Conservation (phyloP, 2,888 invertebrate genomes). For the Plagodis dolabraria region DNA sequence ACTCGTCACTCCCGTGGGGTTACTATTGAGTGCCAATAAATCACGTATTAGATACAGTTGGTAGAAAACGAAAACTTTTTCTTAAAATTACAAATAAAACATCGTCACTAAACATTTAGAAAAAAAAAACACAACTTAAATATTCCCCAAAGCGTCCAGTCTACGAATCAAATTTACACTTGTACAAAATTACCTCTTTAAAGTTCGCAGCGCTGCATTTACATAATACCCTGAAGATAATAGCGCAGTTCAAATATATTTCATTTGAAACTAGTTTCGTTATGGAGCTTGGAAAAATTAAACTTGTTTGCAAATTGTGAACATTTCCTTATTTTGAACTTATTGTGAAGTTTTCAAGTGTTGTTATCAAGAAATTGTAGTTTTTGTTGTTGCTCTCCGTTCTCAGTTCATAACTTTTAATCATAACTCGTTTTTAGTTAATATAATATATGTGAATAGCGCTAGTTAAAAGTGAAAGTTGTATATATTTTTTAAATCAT, state of each 20-base stretch:
- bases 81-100: no score
- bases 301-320: constrained; percentile 13
- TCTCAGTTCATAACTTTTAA: neutral
- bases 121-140: neutral
- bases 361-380: constrained; percentile 11
- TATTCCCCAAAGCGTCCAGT: neutral
- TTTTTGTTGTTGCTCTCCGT: neutral
- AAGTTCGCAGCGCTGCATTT: constrained; percentile 7
- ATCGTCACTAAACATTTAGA: neutral
- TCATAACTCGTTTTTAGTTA: no score
- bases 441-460: no score
- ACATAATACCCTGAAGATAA: constrained; percentile 2
- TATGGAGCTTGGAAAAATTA: constrained; percentile 4
- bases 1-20: no score
- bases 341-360: constrained; percentile 8
- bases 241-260: constrained; percentile 16
- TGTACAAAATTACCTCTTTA: neutral
- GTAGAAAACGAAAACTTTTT: no score
- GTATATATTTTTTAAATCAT: no score
- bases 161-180: neutral
- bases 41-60: no score
- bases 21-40: no score
- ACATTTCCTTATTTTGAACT: constrained; percentile 2
- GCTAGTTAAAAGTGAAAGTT: no score
- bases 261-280: constrained; percentile 16